Evolutionary conservation across 2,797 vertebrate genomes (phyloP).

Genomic region (Melopsittacus undulatus): DNA sequence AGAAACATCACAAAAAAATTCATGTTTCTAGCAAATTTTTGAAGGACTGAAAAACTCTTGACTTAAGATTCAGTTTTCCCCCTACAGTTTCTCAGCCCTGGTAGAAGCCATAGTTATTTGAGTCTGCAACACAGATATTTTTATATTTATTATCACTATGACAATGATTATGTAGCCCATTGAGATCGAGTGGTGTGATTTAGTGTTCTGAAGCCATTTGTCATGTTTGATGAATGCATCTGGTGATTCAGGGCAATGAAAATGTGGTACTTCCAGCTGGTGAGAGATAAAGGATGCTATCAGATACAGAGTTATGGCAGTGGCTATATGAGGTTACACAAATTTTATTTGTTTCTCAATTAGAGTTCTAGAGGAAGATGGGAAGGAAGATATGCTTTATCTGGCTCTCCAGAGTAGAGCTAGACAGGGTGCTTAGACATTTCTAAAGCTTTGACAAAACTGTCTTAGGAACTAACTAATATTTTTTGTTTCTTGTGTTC

Average conservation of each 20-base stretch:
- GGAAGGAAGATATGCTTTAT: background rate
- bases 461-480: background rate
- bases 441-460: background rate
- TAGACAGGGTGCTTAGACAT: background rate
- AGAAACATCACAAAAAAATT: background rate
- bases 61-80: background rate
- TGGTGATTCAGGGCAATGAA: constrained; percentile 33
- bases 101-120: background rate
- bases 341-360: constrained; percentile 41
- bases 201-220: constrained; percentile 43
- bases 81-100: background rate
- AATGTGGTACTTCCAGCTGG: background rate
- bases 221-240: constrained; percentile 50
- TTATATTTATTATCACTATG: background rate
- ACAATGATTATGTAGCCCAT: constrained; percentile 56
- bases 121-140: constrained; percentile 18
- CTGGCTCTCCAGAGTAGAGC: background rate
- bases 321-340: background rate
- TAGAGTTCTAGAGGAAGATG: background rate
- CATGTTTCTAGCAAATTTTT: background rate
- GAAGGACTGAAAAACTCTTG: background rate
- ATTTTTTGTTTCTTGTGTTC: background rate
- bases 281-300: constrained; percentile 36
- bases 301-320: background rate
- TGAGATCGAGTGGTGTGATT: constrained; percentile 48